phyloP scores from a whole-genome alignment of 1,140 invertebrate genomes.

The Phenacoccus solenopsis region DNA sequence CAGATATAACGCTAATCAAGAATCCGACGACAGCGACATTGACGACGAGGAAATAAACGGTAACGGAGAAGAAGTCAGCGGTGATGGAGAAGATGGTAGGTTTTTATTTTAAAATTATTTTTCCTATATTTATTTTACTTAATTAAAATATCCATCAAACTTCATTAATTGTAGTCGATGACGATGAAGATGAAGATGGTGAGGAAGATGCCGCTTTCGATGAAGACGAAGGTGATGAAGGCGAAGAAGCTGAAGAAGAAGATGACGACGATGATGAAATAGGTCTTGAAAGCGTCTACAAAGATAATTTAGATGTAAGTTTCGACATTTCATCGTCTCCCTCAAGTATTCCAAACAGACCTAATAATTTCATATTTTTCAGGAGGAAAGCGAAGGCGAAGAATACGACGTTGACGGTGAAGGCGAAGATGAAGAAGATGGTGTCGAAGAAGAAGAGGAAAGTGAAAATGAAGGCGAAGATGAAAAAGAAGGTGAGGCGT shows the following conservation, averaged over 20 bases:
- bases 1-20: constrained; percentile 38
- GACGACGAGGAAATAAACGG: constrained; percentile 60
- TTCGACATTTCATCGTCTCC: neutral
- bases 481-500: constrained; percentile 1
- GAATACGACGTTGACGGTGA: neutral
- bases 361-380: too few species aligned
- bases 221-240: constrained; percentile 38
- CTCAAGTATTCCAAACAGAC: too few species aligned
- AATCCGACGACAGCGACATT: constrained; percentile 53
- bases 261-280: constrained; percentile 26
- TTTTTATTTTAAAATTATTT: constrained; percentile 8
- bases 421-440: constrained; percentile 5
- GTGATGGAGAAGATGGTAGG: constrained; percentile 31
- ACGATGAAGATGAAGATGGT: constrained; percentile 30
- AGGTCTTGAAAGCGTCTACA: neutral
- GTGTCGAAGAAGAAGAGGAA: constrained; percentile 6
- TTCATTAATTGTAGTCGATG: constrained; percentile 25
- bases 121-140: constrained; percentile 5
- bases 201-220: constrained; percentile 53
- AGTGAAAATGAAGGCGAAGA: constrained; percentile 12
- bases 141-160: too few species aligned
- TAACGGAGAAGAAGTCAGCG: constrained; percentile 49
- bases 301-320: constrained; percentile 11
- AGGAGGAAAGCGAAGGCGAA: constrained; percentile 9
- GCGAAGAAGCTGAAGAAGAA: constrained; percentile 27